Evolutionary conservation across 2,797 vertebrate genomes (phyloP), one percentile per base, ranked within the genome.

Genomic region (Anguilla pacifica): DNA sequence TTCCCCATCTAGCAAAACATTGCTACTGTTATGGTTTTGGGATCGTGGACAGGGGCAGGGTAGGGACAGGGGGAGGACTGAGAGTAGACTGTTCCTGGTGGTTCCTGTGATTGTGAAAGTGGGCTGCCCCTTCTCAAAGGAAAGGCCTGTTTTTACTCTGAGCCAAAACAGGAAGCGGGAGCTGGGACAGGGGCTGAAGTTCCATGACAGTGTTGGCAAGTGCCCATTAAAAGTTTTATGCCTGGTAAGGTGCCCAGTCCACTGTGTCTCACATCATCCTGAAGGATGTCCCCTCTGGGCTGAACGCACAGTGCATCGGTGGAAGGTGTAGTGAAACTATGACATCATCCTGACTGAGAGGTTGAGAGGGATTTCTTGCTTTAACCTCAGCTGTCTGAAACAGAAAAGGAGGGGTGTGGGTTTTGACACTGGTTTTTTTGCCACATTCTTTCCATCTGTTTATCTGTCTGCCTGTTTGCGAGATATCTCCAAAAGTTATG

Each of bases 91-190:
- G 74, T 39, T 79, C 35, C 39, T 19, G 74, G 74, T 43, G 31
- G 31, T 84, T 84, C 82, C 82, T 55, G 49, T 84, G 51, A 55
- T 17, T 51, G 46, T 55, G 53, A 5, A 28, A 83, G 81, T 10
- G 7, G 25, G 51, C 43, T 49, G 81, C 46, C 46, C 25, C 51
- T 84, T 51, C 82, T 28, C 49, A 28, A 17, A 53, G 49, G n/a
- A 31, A 53, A 84, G n/a, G 49, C 15, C 82, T 31, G 70, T 25
- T 83, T 46, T 53, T 53, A 10, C 3, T 53, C 25, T 49, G 22
- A n/a, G 28, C n/a, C 82, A 55, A 84, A 84, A 84, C 51, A 84
- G 82, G 82, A 84, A 84, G 53, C 49, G 1, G 53, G n/a, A 25
- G n/a, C n/a, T 15, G 46, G 51, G 82, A 31, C 49, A 31, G 51